phyloP scores from a whole-genome alignment of 1,140 invertebrate genomes.

The Drosophila varians region DNA sequence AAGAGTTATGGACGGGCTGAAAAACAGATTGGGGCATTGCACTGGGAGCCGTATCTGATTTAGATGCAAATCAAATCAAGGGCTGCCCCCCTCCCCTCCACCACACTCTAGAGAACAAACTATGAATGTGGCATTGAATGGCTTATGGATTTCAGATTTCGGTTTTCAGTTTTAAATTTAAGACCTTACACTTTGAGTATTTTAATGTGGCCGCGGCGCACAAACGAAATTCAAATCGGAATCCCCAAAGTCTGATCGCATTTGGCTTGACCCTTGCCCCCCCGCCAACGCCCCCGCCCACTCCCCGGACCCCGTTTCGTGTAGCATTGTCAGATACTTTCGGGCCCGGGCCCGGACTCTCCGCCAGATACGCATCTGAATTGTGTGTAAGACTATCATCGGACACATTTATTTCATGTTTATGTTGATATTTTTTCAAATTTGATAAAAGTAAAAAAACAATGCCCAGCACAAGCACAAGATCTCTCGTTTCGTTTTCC shows the following conservation, averaged over 20 bases:
- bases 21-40: conserved; percentile 36
- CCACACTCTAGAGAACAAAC: conserved; percentile 62
- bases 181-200: conserved; percentile 82
- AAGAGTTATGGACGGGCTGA: conserved; percentile 66
- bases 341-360: neutral
- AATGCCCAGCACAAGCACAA: conserved; percentile 11
- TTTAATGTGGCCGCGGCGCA: conserved; percentile 68
- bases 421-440: conserved; percentile 81
- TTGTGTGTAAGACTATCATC: conserved; percentile 79
- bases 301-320: conserved; percentile 66
- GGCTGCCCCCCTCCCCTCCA: conserved; percentile 19
- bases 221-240: conserved; percentile 71
- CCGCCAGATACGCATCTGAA: conserved; percentile 67
- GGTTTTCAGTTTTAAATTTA: conserved; percentile 77
- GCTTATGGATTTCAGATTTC: conserved; percentile 78
- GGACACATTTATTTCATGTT: conserved; percentile 82
- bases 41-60: conserved; percentile 66
- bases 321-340: conserved; percentile 48
- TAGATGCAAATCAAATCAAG: conserved; percentile 80
- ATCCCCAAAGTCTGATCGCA: conserved; percentile 34
- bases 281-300: no score
- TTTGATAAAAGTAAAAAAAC: conserved; percentile 66
- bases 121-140: conserved; percentile 80
- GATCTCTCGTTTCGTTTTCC: conserved; percentile 47
- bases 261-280: conserved; percentile 53